Evolutionary conservation across 2,888 invertebrate species (phyloP).

Genomic region (Salpingus planirostris): DNA sequence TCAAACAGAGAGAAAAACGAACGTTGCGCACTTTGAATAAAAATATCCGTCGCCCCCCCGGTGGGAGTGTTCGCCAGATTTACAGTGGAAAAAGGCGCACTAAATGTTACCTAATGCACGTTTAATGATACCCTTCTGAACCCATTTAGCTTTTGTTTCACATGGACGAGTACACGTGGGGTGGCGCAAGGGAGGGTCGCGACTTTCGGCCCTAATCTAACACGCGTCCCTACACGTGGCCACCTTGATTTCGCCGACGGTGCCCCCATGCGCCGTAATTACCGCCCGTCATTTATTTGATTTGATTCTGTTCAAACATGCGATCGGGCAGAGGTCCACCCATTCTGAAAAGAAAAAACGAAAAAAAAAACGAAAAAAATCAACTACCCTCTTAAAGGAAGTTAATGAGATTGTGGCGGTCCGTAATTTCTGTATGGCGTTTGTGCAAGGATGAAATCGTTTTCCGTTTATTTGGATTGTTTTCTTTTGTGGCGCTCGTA

Average conservation of each 20-base stretch:
- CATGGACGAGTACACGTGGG: constrained; percentile 18
- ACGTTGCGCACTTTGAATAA: too few relatives aligned
- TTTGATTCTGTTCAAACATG: constrained; percentile 36
- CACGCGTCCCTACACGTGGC: constrained; percentile 28
- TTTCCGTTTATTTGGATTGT: too few relatives aligned
- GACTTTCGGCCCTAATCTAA: constrained; percentile 7
- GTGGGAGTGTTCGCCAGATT: constrained; percentile 29
- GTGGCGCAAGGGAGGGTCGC: constrained; percentile 8
- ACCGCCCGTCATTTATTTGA: constrained; percentile 30
- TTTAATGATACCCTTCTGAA: constrained; percentile 35
- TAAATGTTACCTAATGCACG: constrained; percentile 34
- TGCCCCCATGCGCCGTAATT: constrained; percentile 17
- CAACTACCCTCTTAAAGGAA: too few relatives aligned
- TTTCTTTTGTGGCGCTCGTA: too few relatives aligned
- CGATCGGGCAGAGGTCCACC: too few relatives aligned
- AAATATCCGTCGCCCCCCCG: too few relatives aligned
- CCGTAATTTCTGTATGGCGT: too few relatives aligned
- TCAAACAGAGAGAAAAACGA: too few relatives aligned
- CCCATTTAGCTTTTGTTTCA: constrained; percentile 35
- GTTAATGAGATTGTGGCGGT: too few relatives aligned
- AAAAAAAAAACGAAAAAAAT: too few relatives aligned
- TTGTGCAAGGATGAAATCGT: too few relatives aligned
- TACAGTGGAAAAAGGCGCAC: constrained; percentile 24
- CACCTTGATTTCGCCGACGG: constrained; percentile 18
- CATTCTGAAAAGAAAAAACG: too few relatives aligned